These are phyloP conservation scores for Asbolus verrucosus DNA, from an alignment of 1,140 invertebrate genomes.

Conservation along the genomic window DNA sequence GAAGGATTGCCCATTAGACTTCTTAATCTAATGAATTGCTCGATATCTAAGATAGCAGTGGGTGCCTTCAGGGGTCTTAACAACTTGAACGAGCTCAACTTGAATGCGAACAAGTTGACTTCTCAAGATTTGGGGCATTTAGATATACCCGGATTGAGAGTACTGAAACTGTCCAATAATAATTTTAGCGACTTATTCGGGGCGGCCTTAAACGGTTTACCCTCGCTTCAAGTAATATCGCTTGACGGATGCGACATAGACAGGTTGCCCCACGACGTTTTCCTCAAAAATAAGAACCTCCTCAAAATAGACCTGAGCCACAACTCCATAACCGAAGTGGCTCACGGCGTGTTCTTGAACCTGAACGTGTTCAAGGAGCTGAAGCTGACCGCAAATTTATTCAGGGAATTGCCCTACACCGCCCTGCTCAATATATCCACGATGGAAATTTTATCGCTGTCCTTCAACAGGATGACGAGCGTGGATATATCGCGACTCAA, in stretches of 20 bases:
- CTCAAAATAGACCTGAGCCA: constrained; percentile 77
- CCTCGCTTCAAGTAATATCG: constrained; percentile 77
- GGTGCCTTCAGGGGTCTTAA: constrained; percentile 75
- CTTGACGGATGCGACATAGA: constrained; percentile 77
- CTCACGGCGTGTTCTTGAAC: constrained; percentile 76
- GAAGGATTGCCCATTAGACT: constrained; percentile 70
- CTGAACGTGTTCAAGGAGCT: constrained; percentile 81
- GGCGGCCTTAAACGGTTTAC: constrained; percentile 78
- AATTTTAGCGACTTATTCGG: constrained; percentile 79
- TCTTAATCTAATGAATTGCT: constrained; percentile 73
- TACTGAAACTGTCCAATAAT: constrained; percentile 79
- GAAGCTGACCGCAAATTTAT: constrained; percentile 77
- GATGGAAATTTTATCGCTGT: constrained; percentile 78
- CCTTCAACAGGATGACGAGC: constrained; percentile 77
- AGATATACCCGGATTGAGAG: constrained; percentile 78
- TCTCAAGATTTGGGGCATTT: constrained; percentile 75
- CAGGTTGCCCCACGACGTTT: constrained; percentile 75
- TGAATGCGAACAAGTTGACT: constrained; percentile 79
- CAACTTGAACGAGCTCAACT: constrained; percentile 77
- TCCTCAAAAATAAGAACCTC: constrained; percentile 81
- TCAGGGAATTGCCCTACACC: constrained; percentile 81
- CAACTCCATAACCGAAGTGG: constrained; percentile 75
- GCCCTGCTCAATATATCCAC: constrained; percentile 79
- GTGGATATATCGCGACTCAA: constrained; percentile 83
- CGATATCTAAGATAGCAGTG: constrained; percentile 72